A percentile compares a stretch with the other conserved stretches of the same genome.
Evolutionary conservation across 2,113 vertebrate genomes (phyloP).

Genomic region (Octodon degus): DNA sequence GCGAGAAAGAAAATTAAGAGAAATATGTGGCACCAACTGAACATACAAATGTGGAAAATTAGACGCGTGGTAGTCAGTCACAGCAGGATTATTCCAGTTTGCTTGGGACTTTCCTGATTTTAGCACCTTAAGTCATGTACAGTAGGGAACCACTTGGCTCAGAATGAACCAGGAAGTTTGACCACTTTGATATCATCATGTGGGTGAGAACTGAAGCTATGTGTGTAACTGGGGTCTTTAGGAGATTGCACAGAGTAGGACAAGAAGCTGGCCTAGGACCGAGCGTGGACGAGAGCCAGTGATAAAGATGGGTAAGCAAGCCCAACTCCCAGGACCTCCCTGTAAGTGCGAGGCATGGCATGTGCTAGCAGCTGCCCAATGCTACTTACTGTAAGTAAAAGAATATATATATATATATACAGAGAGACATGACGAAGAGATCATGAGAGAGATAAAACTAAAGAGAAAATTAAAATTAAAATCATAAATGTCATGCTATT

Average conservation of each 20-base stretch:
- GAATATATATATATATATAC: not conserved
- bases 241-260: not conserved
- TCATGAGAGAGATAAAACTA: not conserved
- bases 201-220: not conserved
- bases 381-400: not conserved
- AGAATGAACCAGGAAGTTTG: not conserved
- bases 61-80: not conserved
- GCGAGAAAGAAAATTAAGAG: not conserved
- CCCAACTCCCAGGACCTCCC: not conserved
- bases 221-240: not conserved
- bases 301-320: not conserved
- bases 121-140: not conserved
- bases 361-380: not conserved
- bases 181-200: not conserved
- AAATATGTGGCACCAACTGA: not conserved
- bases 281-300: not conserved
- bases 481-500: not conserved
- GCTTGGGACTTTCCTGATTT: not conserved
- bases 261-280: not conserved
- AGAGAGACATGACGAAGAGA: not conserved
- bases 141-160: not conserved
- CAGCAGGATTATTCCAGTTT: not conserved
- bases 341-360: not conserved
- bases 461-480: constrained; percentile 5
- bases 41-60: not conserved